Percentiles rank a stretch among this genome's conserved stretches.
Conservation (phyloP, 1,140 invertebrate species). For the Hycleus phaleratus region DNA sequence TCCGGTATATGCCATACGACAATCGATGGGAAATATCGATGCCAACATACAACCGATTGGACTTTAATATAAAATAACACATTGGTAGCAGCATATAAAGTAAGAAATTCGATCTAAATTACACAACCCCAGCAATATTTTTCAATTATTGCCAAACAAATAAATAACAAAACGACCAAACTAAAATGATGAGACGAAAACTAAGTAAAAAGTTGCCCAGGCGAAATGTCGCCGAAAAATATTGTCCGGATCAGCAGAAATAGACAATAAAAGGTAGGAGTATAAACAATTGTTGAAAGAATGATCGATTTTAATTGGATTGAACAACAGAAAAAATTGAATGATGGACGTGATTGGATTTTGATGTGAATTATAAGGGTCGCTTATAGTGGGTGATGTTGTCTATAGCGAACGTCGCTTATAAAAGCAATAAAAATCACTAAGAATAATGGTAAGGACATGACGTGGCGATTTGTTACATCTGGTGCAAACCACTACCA, state of each 20-base stretch:
- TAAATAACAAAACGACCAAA: slow-evolving; percentile 15
- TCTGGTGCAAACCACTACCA: slow-evolving; percentile 31
- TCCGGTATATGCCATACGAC: no score
- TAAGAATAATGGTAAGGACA: slow-evolving; percentile 30
- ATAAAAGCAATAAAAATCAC: slow-evolving; percentile 18
- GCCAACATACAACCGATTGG: no score
- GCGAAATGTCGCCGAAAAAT: no score
- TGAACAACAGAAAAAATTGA: no score
- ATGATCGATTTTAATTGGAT: no score
- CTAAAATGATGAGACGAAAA: not conserved
- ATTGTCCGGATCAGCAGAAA: no score
- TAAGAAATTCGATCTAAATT: slow-evolving; percentile 20
- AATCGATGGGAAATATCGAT: no score
- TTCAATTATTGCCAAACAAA: slow-evolving; percentile 23
- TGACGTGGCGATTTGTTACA: slow-evolving; percentile 33
- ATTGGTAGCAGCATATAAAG: slow-evolving; percentile 5
- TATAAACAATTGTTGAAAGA: no score
- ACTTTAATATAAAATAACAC: no score
- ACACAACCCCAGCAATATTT: slow-evolving; percentile 13
- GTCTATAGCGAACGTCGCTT: slow-evolving; percentile 2
- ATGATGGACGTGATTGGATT: no score
- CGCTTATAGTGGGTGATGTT: slow-evolving; percentile 2
- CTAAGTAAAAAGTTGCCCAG: slow-evolving; percentile 8
- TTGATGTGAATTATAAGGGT: not conserved
- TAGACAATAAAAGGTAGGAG: no score